Conservation (phyloP, 1,140 invertebrate genomes). For the Pseudomyrmex concolor region DNA sequence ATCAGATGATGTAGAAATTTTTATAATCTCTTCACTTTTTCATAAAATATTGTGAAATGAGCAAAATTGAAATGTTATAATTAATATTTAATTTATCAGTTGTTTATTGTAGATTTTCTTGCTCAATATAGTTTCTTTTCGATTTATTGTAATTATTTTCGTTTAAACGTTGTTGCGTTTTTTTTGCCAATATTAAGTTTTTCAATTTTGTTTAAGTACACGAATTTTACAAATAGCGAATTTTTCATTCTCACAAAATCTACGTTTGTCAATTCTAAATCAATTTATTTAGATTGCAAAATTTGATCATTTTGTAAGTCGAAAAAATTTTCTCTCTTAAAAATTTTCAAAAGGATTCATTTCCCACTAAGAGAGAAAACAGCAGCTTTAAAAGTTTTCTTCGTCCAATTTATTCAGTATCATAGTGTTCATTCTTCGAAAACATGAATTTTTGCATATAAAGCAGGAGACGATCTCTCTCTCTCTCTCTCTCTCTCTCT, state of each 20-base stretch:
- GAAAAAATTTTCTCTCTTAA: constrained; percentile 2
- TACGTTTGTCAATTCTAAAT: neutral
- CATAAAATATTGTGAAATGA: neutral
- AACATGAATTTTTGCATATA: neutral
- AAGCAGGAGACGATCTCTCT: neutral
- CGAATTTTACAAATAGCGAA: neutral
- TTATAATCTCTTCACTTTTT: constrained; percentile 16
- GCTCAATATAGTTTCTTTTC: neutral
- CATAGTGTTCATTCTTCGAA: constrained; percentile 1
- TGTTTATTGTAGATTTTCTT: constrained; percentile 5
- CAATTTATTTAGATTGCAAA: constrained; percentile 5
- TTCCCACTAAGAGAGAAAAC: constrained; percentile 17
- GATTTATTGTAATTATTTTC: neutral
- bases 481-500: neutral
- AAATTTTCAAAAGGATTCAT: constrained; percentile 41
- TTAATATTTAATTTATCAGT: neutral
- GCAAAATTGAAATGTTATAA: neutral
- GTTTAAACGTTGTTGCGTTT: neutral
- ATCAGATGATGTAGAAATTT: constrained; percentile 20
- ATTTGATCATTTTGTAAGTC: neutral
- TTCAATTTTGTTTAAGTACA: neutral
- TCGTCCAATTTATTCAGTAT: neutral
- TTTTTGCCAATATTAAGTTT: constrained; percentile 21
- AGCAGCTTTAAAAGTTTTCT: neutral
- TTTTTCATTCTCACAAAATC: neutral